Evolutionary conservation across 2,888 invertebrate species (phyloP).

Genomic region (Rutpela maculata): DNA sequence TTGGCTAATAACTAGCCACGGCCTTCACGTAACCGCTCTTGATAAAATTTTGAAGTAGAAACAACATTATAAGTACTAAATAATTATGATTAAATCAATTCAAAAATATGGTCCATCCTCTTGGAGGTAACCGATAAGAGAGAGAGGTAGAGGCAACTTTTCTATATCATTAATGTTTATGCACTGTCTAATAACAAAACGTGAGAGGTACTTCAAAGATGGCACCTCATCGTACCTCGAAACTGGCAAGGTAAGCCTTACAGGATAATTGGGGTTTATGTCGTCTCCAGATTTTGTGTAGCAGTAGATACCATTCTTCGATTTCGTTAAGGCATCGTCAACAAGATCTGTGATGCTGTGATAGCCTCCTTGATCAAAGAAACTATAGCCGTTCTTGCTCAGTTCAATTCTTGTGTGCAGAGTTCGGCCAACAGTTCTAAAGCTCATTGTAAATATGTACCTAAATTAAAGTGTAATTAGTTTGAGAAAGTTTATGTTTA

Average conservation of each 20-base stretch:
- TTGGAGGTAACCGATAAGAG: constrained; percentile 77
- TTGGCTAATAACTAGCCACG: background rate
- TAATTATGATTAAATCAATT: constrained; percentile 6
- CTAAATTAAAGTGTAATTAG: constrained; percentile 37
- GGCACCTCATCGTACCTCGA: constrained; percentile 84
- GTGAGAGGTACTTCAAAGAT: constrained; percentile 83
- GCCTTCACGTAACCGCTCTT: background rate
- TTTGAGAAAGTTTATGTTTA: no score
- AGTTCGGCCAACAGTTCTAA: constrained; percentile 81
- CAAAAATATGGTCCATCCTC: constrained; percentile 63
- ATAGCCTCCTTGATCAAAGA: constrained; percentile 70
- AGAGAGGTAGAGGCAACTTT: constrained; percentile 80
- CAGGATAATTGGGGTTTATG: constrained; percentile 83
- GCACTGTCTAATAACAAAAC: constrained; percentile 83
- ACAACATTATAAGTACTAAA: constrained; percentile 28
- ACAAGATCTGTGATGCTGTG: constrained; percentile 83
- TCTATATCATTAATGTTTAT: constrained; percentile 82
- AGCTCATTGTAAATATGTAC: constrained; percentile 84
- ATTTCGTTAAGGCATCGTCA: constrained; percentile 83
- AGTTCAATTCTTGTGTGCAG: constrained; percentile 86
- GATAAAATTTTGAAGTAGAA: constrained; percentile 13
- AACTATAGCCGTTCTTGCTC: constrained; percentile 74
- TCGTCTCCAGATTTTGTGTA: constrained; percentile 82
- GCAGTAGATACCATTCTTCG: constrained; percentile 83
- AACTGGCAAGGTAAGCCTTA: constrained; percentile 83